phyloP scores from a whole-genome alignment of 2,797 vertebrate genomes.

The Jordanella pulchra region DNA sequence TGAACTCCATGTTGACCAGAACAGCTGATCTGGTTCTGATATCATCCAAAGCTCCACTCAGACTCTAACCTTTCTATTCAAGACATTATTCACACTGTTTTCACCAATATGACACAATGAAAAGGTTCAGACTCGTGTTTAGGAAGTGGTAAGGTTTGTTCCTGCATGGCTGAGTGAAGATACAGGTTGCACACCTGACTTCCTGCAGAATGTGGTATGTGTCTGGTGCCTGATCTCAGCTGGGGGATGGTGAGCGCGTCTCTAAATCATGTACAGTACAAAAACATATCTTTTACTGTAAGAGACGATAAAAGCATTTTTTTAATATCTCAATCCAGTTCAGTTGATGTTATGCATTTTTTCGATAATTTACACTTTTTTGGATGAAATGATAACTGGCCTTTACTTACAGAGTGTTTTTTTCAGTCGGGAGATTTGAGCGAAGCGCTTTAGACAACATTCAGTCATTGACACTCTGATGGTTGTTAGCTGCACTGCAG shows the following conservation, averaged over 20 bases:
- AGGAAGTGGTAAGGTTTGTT: slow-evolving; percentile 33
- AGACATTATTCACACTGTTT: neutral
- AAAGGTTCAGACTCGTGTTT: neutral
- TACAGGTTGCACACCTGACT: slow-evolving; percentile 46
- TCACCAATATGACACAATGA: neutral
- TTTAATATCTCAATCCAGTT: neutral
- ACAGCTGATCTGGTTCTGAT: neutral
- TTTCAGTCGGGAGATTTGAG: too few species aligned
- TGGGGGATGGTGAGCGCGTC: neutral
- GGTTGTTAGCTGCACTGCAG: too few species aligned
- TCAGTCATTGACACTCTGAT: too few species aligned
- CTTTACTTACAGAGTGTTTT: too few species aligned
- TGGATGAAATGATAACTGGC: neutral
- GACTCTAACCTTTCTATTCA: neutral
- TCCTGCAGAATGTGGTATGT: slow-evolving; percentile 30
- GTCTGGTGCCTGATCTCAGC: neutral
- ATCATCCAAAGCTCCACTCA: neutral
- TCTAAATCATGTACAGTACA: neutral
- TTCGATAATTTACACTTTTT: neutral
- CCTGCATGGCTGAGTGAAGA: slow-evolving; percentile 4
- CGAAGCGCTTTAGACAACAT: too few species aligned
- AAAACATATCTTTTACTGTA: neutral
- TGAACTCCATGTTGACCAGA: neutral
- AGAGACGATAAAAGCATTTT: neutral
- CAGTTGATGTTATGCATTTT: neutral